Evolutionary conservation across 2,797 vertebrate genomes (phyloP).

Genomic region (Margarornis squamiger): DNA sequence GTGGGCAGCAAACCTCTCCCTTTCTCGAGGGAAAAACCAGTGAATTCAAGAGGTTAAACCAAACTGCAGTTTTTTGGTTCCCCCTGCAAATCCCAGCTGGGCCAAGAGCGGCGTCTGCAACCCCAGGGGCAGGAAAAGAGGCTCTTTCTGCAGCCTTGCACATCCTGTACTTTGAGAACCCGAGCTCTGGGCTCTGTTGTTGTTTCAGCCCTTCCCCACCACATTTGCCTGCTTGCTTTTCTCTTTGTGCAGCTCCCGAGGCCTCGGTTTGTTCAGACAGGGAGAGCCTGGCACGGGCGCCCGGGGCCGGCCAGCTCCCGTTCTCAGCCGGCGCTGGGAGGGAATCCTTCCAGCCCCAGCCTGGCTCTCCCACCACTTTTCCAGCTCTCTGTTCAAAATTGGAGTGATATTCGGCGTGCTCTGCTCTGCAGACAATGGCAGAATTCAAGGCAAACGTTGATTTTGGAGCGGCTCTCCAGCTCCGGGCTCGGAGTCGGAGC

Average conservation of each 20-base stretch:
- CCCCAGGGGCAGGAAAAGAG: background rate
- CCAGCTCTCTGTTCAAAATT: background rate
- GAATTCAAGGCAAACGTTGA: slow-evolving; percentile 55
- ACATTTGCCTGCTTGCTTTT: background rate
- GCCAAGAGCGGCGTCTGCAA: background rate
- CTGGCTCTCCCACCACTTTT: background rate
- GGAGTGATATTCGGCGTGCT: background rate
- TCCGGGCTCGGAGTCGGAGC: background rate
- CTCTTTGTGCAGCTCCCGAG: background rate
- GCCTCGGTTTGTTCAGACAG: background rate
- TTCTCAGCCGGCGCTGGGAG: background rate
- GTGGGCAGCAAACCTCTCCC: background rate
- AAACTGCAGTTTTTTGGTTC: background rate
- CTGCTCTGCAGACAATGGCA: slow-evolving; percentile 44
- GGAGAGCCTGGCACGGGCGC: background rate
- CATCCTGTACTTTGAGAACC: background rate
- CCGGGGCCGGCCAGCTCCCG: background rate
- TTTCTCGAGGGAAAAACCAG: background rate
- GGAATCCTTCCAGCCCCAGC: slow-evolving; percentile 8
- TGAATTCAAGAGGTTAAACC: background rate
- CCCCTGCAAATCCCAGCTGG: background rate
- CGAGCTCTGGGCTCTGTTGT: background rate
- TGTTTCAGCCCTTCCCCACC: background rate
- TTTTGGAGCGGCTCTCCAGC: slow-evolving; percentile 33
- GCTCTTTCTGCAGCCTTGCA: background rate